Base-by-base conservation (phyloP, 1,140 invertebrate species). In the Drosophila asahinai region DNA sequence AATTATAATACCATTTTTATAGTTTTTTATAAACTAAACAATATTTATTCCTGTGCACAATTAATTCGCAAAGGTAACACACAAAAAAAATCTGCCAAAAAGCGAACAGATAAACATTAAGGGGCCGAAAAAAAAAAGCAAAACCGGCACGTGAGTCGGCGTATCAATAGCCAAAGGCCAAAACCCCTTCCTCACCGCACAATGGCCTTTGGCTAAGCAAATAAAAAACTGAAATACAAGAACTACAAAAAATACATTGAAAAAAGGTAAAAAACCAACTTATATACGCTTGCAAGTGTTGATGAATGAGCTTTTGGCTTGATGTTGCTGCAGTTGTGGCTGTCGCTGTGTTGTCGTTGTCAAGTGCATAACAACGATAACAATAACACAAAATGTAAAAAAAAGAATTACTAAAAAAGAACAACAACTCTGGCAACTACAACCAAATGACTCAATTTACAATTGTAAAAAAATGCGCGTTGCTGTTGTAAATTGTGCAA, bases 371-470 rank as follows among this genome's bases (percentile, higher is more conserved):
- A 75, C 84, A 87, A 58, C 71, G 72, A 73, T 67, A 79, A 51
- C 73, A 72, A 67, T 36, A 66, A 65, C 36, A 66, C 33, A 27
- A 52, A 65, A 64, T 22, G 57, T 22, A 51, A 42, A 36, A 65
- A 61, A 49, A 60, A 65, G n/a, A 48, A 27, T 15, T 11, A 22
- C 19, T 38, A 61, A 47, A 67, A 55, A 49, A 66, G 43, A 70
- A 58, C 77, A 45, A 51, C 74, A 79, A 49, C 68, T 33, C 27
- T 68, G 62, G 33, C 22, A 65, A 57, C 84, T 87, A 76, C 84
- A 90, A 58, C 52, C 70, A 90, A 89, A 89, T 89, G 86, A 89
- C 86, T 89, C 81, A 89, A 89, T 89, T 89, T 89, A 89, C 86
- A 89, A 86, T 89, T 90, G 86, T 90, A 89, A 81, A 89, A 86